Base-by-base conservation (phyloP, 2,797 vertebrate genomes). In the Platalea minor region DNA sequence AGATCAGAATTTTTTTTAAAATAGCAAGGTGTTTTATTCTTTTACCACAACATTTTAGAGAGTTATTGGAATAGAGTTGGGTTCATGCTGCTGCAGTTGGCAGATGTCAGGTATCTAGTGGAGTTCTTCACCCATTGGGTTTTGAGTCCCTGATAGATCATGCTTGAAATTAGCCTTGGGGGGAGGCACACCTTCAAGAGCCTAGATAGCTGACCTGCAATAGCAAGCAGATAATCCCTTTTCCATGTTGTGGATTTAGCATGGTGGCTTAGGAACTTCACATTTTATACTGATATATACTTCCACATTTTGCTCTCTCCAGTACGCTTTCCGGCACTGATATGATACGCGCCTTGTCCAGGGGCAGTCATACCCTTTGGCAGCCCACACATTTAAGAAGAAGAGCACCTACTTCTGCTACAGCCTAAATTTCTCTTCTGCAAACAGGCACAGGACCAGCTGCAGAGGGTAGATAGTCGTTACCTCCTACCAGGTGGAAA, bases 121-220 rank as follows among this genome's bases (percentile, higher is more conserved):
- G 29, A 56, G 48, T 3, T 76, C 56, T 46, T 80, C 75, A 64
- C 60, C 59, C 61, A 3, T 1, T 9, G 37, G 24, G 33, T 60
- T 83, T 83, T 54, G 79, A 41, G 37, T 35, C 50, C 61, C 64
- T 64, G 57, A 81, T 39, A 90, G 91, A 75, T 75, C 45, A 15
- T 64, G 73, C 76, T 61, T 95, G 94, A 91, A 91, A 91, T 81
- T 10, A 89, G 57, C 78, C 72, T 35, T 48, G 63, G 46, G 31
- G 45, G 33, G 15, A 90, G 45, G 60, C 69, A 56, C 39, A 79
- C 79, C 82, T 90, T 81, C 56, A 29, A 14, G 68, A 68, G 39
- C n/a, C 53, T 26, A 8, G 61, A 33, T 3, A 88, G 57, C 83
- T 35, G 31, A 87, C 31, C 50, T 72, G 77, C 89, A 46, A 5